Evolutionary conservation across 2,888 invertebrate species (phyloP), one percentile per base, ranked within the genome.

Genomic region (Caenorhabditis panamensis): DNA sequence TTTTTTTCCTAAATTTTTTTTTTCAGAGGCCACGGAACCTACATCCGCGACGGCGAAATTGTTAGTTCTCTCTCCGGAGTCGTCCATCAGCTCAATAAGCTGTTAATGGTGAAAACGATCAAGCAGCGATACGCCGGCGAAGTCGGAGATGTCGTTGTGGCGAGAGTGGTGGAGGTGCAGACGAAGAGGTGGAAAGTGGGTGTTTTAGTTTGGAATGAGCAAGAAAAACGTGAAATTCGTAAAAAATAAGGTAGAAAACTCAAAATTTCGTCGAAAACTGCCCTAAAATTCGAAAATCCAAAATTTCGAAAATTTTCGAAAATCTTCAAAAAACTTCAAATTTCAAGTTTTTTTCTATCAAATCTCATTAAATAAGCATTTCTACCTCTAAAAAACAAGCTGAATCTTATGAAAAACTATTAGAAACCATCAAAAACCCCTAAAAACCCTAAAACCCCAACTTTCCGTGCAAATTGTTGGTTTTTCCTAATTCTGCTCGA

Each of bases 81-180:
- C 20, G 94, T 96, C 90, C 95, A 96, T 90, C 95, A 95, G 92
- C 96, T 98, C 0, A 98, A 98, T 91, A 96, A 96, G 91, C 93
- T 99, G 73, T 95, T 98, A 79, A 95, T 96, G 63, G 95, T 99
- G 3, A 94, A 94, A 84, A 96, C 98, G 0, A 92, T 97, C 8
- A 97, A 97, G 91, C 95, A 95, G 90, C 94, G 97, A 79, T 93
- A 93, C 84, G 91, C 91, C 84, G 93, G 93, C 9, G 97, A 97
- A 92, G 95, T 98, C 67, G 98, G 98, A 0, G 98, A 99, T 92
- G 96, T 99, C 1, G 94, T 99, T 11, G 95, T 99, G 5, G 99
- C 97, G 0, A 93, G 99, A 61, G 95, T 99, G 31, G 94, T 95
- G 0, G 96, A 97, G 92, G 96, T 99, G 0, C 96, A 96, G 90